Percentiles rank a stretch among this genome's conserved stretches.
Conservation (phyloP, 2,888 invertebrate genomes). For the Epinotia bilunana region DNA sequence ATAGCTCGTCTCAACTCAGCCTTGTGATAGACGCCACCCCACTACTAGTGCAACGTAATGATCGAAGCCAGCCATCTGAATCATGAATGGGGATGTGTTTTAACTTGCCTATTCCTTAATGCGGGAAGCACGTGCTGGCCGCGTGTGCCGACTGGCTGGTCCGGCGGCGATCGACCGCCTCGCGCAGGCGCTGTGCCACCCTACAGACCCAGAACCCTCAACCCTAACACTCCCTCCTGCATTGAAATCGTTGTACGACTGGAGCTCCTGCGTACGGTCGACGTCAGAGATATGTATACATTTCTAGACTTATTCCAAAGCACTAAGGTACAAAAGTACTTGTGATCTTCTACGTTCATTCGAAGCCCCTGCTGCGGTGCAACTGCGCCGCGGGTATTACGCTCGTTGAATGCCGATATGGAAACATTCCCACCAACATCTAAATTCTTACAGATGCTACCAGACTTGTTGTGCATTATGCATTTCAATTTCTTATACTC, state of each 20-base stretch:
- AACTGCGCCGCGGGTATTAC: slow-evolving; percentile 25
- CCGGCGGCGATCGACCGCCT: slow-evolving; percentile 68
- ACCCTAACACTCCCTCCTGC: slow-evolving; percentile 28
- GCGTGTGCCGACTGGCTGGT: slow-evolving; percentile 64
- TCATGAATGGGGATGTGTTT: slow-evolving; percentile 41
- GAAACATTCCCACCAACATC: slow-evolving; percentile 6
- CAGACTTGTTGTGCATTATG: slow-evolving; percentile 15
- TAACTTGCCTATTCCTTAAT: slow-evolving; percentile 45
- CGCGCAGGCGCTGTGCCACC: slow-evolving; percentile 69
- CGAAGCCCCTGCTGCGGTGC: slow-evolving; percentile 32
- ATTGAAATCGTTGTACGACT: background rate
- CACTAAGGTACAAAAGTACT: background rate
- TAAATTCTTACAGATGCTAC: slow-evolving; percentile 14
- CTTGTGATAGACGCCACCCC: background rate
- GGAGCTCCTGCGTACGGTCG: background rate
- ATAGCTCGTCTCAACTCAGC: background rate
- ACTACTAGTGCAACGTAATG: slow-evolving; percentile 14
- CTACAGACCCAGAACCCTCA: slow-evolving; percentile 27
- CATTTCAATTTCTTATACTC: slow-evolving; percentile 22
- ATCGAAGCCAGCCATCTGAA: slow-evolving; percentile 34
- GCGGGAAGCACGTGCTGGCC: slow-evolving; percentile 69
- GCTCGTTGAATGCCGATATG: slow-evolving; percentile 45
- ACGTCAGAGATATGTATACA: too few relatives aligned
- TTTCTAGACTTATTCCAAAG: too few relatives aligned
- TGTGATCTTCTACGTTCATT: slow-evolving; percentile 2